Evolutionary conservation across 2,888 invertebrate genomes (phyloP), one percentile per base, ranked within the genome.

Genomic region (Pristionchus mayeri): DNA sequence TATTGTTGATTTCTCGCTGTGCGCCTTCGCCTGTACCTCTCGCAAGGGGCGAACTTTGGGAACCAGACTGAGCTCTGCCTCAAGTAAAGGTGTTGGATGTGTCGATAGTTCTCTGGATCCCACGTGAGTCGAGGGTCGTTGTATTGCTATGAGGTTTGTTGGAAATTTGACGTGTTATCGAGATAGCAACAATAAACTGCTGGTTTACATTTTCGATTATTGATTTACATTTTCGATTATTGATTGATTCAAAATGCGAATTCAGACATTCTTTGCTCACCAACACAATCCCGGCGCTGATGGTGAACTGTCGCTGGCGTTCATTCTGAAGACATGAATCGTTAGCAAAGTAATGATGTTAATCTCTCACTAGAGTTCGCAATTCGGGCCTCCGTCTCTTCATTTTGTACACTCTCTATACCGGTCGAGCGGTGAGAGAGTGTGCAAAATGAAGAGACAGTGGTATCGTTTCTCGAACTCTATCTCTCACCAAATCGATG

Each of bases 1-100:
- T 13, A 40, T n/a, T 40, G 16, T 16, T 30, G 30, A n/a, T n/a
- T n/a, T n/a, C n/a, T n/a, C n/a, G n/a, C n/a, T 18, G 18, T 7
- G n/a, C 3, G n/a, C 2, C 18, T 7, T 30, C 11, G 21, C 21
- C 13, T 16, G n/a, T 3, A 40, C 67, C 67, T 67, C 3, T 67
- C 67, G 37, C 67, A 67, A 37, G 67, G 37, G 21, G 37, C n/a
- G 40, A 67, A 67, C 37, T 67, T 67, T 34, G 67, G 67, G 16
- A 67, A 37, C 67, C 67, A 67, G 1, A 67, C 9, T 34, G 40
- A 37, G 21, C n/a, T 37, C n/a, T 44, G 27, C 27, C 27, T 76
- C 27, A 76, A 24, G 48, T 76, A 76, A 3, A 76, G 24, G 27
- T 76, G 48, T 40, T 24, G 27, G 13, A 76, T 76, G 6, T n/a